Base-by-base conservation (phyloP, 2,797 vertebrate species). In the Siniperca obscura region DNA sequence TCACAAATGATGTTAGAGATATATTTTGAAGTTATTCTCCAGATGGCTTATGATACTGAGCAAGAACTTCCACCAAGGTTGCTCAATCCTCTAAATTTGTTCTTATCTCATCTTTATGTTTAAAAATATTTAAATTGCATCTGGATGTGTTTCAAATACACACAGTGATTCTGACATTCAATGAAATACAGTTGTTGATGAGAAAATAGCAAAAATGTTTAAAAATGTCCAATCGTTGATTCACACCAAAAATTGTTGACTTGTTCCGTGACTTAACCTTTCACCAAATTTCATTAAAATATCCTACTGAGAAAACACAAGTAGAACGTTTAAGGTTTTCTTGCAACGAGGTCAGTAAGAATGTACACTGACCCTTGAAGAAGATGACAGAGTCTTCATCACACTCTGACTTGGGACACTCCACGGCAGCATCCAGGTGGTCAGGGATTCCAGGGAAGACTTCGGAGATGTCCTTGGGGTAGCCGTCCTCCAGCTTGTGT, bases 381-480 rank as follows among this genome's bases (percentile, higher is more conserved):
- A 98, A 98, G 75, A 97, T 78, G 38, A 97, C 4, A 0, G 94
- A 92, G 84, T 96, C 94, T 0, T 90, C 78, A 0, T 74, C 82
- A 25, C 97, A 97, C 4, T 97, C 96, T 27, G 93, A 89, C 0
- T 87, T 91, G 76, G 96, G 96, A 74, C 97, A 98, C 84, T 96
- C 96, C 38, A 97, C 94, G 0, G 96, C 96, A 0, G 96, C 96
- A 0, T 97, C 96, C 86, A 97, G 52, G 25, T 96, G 80, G 14
- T 86, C 70, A 0, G 97, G 96, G 65, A 97, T 93, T 34, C 96
- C 97, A 25, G 95, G 95, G 91, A 97, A 97, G 60, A 92, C 94
- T 2, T 96, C 93, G 1, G 89, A 88, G 52, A 98, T 95, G 5
- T 76, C 8, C 79, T 93, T 96, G 10, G 96, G 97, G 83, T 90